Evolutionary conservation across 2,113 vertebrate genomes (phyloP).

Genomic region (Phocoena phocoena): DNA sequence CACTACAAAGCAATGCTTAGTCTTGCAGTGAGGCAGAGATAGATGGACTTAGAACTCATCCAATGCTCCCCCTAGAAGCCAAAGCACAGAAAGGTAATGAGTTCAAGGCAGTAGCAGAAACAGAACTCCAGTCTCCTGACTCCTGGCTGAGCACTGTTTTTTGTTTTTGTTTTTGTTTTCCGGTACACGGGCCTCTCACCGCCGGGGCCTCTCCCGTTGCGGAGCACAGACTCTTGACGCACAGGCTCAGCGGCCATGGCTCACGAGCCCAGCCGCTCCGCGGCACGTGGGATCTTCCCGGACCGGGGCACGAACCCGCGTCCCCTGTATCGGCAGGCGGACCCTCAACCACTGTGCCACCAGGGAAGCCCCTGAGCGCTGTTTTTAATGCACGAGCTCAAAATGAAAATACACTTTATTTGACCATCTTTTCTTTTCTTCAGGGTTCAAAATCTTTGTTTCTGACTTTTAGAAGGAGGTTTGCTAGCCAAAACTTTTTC

Average conservation of each 20-base stretch:
- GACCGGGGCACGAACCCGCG: too few species aligned
- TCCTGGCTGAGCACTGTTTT: fast-evolving
- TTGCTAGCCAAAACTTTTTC: neutral
- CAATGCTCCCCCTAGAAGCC: neutral
- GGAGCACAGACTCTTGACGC: too few species aligned
- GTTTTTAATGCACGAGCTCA: neutral
- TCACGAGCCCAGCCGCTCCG: too few species aligned
- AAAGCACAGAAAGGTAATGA: neutral
- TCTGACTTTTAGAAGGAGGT: neutral
- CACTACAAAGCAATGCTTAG: neutral
- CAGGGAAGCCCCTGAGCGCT: neutral
- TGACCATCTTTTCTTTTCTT: neutral
- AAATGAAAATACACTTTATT: neutral
- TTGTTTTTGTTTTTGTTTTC: too few species aligned
- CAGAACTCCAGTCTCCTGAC: neutral
- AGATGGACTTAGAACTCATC: neutral
- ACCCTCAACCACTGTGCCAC: too few species aligned
- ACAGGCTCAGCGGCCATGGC: too few species aligned
- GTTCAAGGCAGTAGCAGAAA: neutral
- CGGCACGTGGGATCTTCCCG: too few species aligned
- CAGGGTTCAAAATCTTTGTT: neutral
- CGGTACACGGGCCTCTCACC: too few species aligned
- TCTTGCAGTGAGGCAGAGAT: neutral
- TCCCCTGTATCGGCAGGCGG: too few species aligned
- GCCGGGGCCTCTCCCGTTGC: too few species aligned